phyloP scores from a whole-genome alignment of 2,888 invertebrate genomes.

The Cistogaster globosa region DNA sequence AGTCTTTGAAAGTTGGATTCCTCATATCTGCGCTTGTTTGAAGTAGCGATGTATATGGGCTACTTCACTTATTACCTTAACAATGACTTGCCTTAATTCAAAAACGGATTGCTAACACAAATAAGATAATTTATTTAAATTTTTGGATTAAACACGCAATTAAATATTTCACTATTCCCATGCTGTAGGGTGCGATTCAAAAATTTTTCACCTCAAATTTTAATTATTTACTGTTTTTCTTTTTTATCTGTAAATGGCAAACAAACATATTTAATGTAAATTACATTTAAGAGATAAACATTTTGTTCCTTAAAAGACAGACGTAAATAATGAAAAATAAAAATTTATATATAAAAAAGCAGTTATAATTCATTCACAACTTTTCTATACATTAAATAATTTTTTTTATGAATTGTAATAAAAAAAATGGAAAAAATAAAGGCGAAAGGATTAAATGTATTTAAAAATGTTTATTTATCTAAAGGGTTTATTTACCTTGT shows the following conservation, averaged over 20 bases:
- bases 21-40: too few species aligned
- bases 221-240: background rate
- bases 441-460: conserved; percentile 65
- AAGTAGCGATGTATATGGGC: too few species aligned
- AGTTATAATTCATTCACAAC: conserved; percentile 48
- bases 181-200: conserved; percentile 4
- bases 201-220: background rate
- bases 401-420: conserved; percentile 8
- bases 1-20: too few species aligned
- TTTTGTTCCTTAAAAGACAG: conserved; percentile 36
- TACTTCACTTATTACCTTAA: too few species aligned
- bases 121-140: too few species aligned
- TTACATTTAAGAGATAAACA: conserved; percentile 73
- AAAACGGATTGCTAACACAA: too few species aligned
- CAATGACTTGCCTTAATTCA: too few species aligned
- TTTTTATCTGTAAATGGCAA: background rate
- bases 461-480: conserved; percentile 63
- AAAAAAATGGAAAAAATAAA: conserved; percentile 6
- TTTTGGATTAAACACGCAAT: too few species aligned
- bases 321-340: conserved; percentile 15
- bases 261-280: conserved; percentile 73
- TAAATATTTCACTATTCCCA: too few species aligned
- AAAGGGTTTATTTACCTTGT: conserved; percentile 65
- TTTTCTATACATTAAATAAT: conserved; percentile 45
- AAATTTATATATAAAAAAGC: conserved; percentile 11